These are phyloP conservation scores for Anhinga anhinga DNA, from an alignment of 2,113 vertebrate species.

Conservation along the genomic window DNA sequence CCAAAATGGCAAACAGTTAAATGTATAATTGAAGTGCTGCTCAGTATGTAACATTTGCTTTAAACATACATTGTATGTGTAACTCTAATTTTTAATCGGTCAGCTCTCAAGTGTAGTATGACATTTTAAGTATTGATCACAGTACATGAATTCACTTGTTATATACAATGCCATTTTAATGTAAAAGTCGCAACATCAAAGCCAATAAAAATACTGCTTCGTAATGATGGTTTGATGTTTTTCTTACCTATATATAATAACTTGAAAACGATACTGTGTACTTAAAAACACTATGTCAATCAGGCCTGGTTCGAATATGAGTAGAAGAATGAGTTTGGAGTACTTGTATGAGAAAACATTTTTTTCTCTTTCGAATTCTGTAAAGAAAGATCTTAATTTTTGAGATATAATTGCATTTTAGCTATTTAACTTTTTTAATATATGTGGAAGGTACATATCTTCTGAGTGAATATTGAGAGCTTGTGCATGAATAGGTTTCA, in stretches of 20 bases:
- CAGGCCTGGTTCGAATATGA: constrained; percentile 78
- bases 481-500: constrained; percentile 80
- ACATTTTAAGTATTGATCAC: constrained; percentile 44
- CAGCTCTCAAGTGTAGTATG: constrained; percentile 60
- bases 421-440: constrained; percentile 1
- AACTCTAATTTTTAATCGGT: constrained; percentile 51
- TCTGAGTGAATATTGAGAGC: constrained; percentile 63
- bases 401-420: constrained; percentile 22
- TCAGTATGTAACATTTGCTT: constrained; percentile 58
- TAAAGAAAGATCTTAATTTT: constrained; percentile 34
- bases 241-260: constrained; percentile 62
- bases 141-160: constrained; percentile 51
- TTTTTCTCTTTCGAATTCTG: constrained; percentile 41
- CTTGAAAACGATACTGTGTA: background rate
- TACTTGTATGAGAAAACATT: constrained; percentile 36
- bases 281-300: constrained; percentile 62
- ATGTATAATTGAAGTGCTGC: constrained; percentile 59
- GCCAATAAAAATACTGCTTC: constrained; percentile 78
- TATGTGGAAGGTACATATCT: background rate
- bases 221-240: constrained; percentile 71
- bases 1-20: constrained; percentile 48
- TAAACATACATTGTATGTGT: constrained; percentile 51
- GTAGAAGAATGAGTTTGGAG: constrained; percentile 56
- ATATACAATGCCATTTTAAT: constrained; percentile 70
- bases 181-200: constrained; percentile 82